Evolutionary conservation across 2,797 vertebrate species (phyloP).

Genomic region (Chrosomus eos): DNA sequence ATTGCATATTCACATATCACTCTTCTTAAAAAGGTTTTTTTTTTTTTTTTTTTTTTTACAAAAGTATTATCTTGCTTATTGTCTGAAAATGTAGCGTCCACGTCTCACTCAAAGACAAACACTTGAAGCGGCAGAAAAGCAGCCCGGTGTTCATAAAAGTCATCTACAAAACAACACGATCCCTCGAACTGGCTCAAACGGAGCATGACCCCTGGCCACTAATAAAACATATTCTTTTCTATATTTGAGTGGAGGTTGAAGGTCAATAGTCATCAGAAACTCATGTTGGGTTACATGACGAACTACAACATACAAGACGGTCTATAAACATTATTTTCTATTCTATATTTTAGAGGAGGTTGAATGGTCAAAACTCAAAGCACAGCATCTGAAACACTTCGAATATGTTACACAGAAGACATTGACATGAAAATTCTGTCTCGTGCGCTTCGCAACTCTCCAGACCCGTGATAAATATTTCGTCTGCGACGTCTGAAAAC

Average conservation of each 20-base stretch:
- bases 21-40: neutral
- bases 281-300: too few species aligned
- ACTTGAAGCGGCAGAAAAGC: neutral
- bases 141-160: neutral
- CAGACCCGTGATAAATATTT: neutral
- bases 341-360: constrained; percentile 8
- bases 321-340: neutral
- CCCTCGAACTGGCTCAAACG: neutral
- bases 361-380: neutral
- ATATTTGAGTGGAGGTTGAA: neutral
- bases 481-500: neutral
- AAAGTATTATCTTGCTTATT: neutral
- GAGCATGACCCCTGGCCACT: neutral
- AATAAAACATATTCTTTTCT: neutral
- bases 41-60: neutral
- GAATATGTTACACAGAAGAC: neutral
- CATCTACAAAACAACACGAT: neutral
- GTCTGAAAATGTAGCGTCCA: neutral
- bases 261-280: neutral
- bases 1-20: neutral
- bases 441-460: neutral
- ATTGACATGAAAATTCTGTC: neutral
- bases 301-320: neutral
- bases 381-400: neutral
- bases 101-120: neutral